phyloP scores from a whole-genome alignment of 2,113 vertebrate species.

The Anarhynchus alexandrinus region DNA sequence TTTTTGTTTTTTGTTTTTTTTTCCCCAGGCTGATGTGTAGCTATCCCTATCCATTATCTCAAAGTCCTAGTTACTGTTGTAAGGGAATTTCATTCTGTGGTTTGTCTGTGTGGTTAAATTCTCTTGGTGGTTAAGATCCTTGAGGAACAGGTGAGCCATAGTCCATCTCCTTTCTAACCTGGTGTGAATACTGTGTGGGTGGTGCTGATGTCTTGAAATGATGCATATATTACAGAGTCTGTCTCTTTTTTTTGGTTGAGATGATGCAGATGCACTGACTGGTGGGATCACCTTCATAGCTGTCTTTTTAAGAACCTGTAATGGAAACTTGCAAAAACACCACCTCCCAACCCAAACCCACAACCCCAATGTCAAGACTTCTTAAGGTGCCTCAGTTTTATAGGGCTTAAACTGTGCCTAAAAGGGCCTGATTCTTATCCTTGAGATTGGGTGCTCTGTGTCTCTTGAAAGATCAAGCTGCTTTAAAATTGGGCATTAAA shows the following conservation, averaged over 20 bases:
- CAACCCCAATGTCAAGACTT: neutral
- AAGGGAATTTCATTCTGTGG: neutral
- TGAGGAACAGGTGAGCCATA: neutral
- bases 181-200: neutral
- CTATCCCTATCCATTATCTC: neutral
- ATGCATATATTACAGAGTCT: neutral
- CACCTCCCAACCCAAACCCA: neutral
- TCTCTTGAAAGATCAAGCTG: neutral
- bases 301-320: neutral
- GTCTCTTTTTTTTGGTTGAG: neutral
- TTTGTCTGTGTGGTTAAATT: neutral
- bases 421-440: neutral
- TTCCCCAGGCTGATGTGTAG: neutral
- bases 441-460: neutral
- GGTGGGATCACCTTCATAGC: neutral
- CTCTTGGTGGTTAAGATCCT: neutral
- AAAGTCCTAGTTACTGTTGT: neutral
- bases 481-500: neutral
- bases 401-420: neutral
- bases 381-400: neutral
- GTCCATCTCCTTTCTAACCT: neutral
- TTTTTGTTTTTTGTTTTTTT: neutral
- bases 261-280: neutral
- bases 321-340: neutral
- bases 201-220: neutral